Evolutionary conservation across 2,888 invertebrate genomes (phyloP), one percentile per base, ranked within the genome.

Genomic region (Drosophila basisetae): DNA sequence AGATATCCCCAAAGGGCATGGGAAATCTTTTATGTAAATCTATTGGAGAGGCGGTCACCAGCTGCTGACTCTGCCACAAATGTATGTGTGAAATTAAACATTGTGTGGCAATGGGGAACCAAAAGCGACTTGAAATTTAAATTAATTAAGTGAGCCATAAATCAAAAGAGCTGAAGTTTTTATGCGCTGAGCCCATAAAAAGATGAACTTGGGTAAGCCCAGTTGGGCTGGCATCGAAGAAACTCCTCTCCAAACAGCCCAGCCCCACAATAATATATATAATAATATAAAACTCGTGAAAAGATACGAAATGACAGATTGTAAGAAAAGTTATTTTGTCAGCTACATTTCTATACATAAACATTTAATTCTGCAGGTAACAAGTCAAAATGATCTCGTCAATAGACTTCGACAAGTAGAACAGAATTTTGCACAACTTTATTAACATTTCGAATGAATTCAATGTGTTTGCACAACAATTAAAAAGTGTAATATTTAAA

Each of bases 61-160:
- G 50, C 61, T 28, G 50, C 47, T 54, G 73, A 59, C 47, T 47
- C 4, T 25, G 56, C 55, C 39, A 55, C 18, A 56, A 56, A 56
- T 56, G n/a, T 39, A 69, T 68, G 76, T 81, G 81, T 76, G 81
- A 66, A 76, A 49, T 33, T 30, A 43, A 52, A 33, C 25, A 43
- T 60, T 56, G 63, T 58, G 47, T 28, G 50, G 54, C 53, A 50
- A 65, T 50, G 59, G 53, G n/a, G 68, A 37, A 39, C 16, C 2
- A 18, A 7, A 10, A 62, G 33, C 58, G 47, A 22, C 37, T 18
- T 39, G 0, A n/a, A 39, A 63, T 53, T 66, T 16, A 43, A 69
- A 53, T 56, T 61, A 77, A 59, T 65, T 65, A 62, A 25, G 7
- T 33, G 18, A 70, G 63, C 50, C 33, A 60, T 63, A 79, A 68